These are phyloP conservation scores for Diaprepes abbreviatus DNA, from an alignment of 2,888 invertebrate genomes.

Conservation along the genomic window DNA sequence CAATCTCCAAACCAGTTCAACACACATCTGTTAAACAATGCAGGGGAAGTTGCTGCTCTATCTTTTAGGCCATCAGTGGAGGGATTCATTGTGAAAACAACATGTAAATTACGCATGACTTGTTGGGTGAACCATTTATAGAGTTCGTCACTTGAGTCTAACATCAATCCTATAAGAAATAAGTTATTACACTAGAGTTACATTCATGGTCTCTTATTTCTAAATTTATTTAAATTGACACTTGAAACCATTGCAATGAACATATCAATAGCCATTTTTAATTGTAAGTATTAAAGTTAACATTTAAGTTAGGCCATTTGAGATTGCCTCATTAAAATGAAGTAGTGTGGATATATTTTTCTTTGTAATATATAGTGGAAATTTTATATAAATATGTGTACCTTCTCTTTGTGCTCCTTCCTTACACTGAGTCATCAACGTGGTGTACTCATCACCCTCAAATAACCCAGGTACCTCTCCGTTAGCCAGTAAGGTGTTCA, in stretches of 20 bases:
- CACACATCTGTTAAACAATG: conserved; percentile 98
- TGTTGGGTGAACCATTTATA: conserved; percentile 99
- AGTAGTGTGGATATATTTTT: too few relatives aligned
- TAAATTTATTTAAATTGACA: too few relatives aligned
- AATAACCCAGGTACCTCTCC: conserved; percentile 97
- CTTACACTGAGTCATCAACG: conserved; percentile 99
- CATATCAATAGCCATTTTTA: too few relatives aligned
- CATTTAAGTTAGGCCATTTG: too few relatives aligned
- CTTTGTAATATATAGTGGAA: too few relatives aligned
- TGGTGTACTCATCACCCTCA: conserved; percentile 98
- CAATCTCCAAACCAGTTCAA: conserved; percentile 99
- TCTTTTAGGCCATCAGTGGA: conserved; percentile 98
- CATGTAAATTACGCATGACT: conserved; percentile 99
- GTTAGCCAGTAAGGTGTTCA: conserved; percentile 98
- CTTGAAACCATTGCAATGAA: too few relatives aligned
- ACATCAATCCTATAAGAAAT: conserved; percentile 79
- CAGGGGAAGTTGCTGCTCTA: conserved; percentile 98
- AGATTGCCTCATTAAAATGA: too few relatives aligned
- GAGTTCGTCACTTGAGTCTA: conserved; percentile 97
- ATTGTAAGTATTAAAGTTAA: too few relatives aligned
- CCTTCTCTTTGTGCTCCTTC: conserved; percentile 98
- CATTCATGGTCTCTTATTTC: too few relatives aligned
- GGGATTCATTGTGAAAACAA: conserved; percentile 99
- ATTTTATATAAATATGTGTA: too few relatives aligned
- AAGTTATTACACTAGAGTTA: too few relatives aligned